These are phyloP conservation scores for Andrena haemorrhoa DNA, from an alignment of 2,888 invertebrate genomes.

Conservation along the genomic window DNA sequence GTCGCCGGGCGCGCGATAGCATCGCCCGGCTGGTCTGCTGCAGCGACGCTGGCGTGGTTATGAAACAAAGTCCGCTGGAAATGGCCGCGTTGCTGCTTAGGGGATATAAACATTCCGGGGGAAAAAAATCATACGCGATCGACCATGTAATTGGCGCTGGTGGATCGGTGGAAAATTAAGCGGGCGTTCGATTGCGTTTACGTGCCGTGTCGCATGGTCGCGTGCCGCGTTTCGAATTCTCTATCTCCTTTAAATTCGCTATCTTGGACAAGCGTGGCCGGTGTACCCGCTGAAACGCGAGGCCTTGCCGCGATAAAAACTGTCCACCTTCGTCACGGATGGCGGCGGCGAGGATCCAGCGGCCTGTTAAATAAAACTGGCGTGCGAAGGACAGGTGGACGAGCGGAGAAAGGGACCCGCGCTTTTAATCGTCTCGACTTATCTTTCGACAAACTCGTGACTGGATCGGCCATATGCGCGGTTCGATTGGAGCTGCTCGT, in stretches of 20 bases:
- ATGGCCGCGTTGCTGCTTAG: background rate
- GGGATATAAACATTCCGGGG: conserved; percentile 14
- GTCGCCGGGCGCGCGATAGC: conserved; percentile 9
- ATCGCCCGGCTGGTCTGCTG: background rate
- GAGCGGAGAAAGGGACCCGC: conserved; percentile 42
- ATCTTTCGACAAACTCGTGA: conserved; percentile 75
- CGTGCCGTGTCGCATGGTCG: conserved; percentile 22
- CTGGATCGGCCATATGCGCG: conserved; percentile 72
- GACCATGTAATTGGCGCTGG: conserved; percentile 35
- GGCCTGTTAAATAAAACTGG: conserved; percentile 57
- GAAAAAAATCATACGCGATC: conserved; percentile 22
- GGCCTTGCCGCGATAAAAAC: conserved; percentile 67
- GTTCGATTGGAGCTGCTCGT: conserved; percentile 62
- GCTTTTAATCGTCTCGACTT: conserved; percentile 76
- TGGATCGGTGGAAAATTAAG: conserved; percentile 21
- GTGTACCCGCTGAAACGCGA: conserved; percentile 64
- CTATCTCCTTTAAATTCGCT: conserved; percentile 62
- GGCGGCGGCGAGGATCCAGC: conserved; percentile 22
- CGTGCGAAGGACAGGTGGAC: conserved; percentile 71
- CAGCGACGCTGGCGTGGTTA: background rate
- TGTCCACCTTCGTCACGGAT: conserved; percentile 37
- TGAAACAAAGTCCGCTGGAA: conserved; percentile 18
- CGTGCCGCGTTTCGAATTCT: conserved; percentile 50
- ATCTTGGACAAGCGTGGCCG: conserved; percentile 60
- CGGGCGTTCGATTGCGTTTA: conserved; percentile 26